phyloP scores from a whole-genome alignment of 2,888 invertebrate genomes.

The Volucella zonaria region DNA sequence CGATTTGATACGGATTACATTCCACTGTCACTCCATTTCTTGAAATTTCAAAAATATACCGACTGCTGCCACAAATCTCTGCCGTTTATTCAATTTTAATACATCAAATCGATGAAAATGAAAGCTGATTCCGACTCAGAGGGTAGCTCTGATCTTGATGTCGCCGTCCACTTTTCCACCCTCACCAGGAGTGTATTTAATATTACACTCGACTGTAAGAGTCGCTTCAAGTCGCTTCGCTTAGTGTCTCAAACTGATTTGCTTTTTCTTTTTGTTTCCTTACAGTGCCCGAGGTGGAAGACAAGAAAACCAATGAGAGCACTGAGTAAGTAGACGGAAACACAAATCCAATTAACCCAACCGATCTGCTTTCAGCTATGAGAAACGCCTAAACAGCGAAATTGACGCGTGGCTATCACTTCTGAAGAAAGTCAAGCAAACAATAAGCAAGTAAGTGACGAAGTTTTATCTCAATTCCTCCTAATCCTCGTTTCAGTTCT shows the following conservation, averaged over 20 bases:
- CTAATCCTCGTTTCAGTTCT: slow-evolving; percentile 13
- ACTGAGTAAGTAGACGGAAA: slow-evolving; percentile 71
- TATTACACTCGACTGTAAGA: slow-evolving; percentile 75
- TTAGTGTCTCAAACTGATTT: not conserved
- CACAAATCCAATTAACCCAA: no score
- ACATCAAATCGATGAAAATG: slow-evolving; percentile 19
- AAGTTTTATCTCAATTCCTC: not conserved
- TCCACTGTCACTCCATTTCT: slow-evolving; percentile 26
- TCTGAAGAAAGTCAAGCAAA: slow-evolving; percentile 59
- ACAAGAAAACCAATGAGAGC: slow-evolving; percentile 51
- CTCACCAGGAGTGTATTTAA: slow-evolving; percentile 76
- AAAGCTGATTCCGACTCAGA: slow-evolving; percentile 74
- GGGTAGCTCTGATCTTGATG: slow-evolving; percentile 68
- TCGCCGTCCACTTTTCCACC: slow-evolving; percentile 21
- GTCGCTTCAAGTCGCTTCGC: no score
- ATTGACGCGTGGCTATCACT: slow-evolving; percentile 75
- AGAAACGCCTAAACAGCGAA: slow-evolving; percentile 74
- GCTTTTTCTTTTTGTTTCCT: not conserved
- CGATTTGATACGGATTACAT: not conserved
- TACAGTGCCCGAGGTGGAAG: slow-evolving; percentile 41
- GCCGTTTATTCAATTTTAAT: not conserved
- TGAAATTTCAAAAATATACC: slow-evolving; percentile 11
- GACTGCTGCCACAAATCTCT: not conserved
- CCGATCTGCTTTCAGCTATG: slow-evolving; percentile 71
- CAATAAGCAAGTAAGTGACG: slow-evolving; percentile 55